phyloP scores from a whole-genome alignment of 2,113 vertebrate genomes.

The Megaceryle maxima region DNA sequence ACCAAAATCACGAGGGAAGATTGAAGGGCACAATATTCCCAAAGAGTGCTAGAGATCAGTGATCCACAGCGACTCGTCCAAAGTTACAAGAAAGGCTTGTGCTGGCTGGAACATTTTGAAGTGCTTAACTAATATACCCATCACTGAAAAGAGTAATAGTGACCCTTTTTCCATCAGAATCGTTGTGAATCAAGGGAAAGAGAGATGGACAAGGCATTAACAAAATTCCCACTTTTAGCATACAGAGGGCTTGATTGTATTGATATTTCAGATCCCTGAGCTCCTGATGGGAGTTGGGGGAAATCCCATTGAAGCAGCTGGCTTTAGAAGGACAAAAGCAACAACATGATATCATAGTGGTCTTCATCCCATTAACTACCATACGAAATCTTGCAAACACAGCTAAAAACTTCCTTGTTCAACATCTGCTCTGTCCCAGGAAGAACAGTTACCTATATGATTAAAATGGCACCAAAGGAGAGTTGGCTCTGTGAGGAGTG shows the following conservation, averaged over 20 bases:
- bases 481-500: background rate
- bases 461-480: background rate
- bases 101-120: background rate
- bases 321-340: background rate
- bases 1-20: background rate
- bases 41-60: background rate
- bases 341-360: background rate
- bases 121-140: background rate
- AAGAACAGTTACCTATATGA: background rate
- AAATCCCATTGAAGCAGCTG: background rate
- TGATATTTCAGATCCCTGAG: background rate
- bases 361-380: background rate
- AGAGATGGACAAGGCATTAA: background rate
- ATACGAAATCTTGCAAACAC: background rate
- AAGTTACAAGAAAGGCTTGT: background rate
- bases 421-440: background rate
- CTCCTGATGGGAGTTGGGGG: background rate
- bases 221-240: background rate
- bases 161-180: background rate
- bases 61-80: background rate
- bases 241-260: background rate
- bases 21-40: background rate
- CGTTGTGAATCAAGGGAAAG: background rate
- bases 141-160: background rate
- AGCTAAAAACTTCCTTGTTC: background rate